Percentiles rank a stretch among this genome's conserved stretches.
Conservation (phyloP, 2,113 vertebrate species). For the Calyptomena viridis region DNA sequence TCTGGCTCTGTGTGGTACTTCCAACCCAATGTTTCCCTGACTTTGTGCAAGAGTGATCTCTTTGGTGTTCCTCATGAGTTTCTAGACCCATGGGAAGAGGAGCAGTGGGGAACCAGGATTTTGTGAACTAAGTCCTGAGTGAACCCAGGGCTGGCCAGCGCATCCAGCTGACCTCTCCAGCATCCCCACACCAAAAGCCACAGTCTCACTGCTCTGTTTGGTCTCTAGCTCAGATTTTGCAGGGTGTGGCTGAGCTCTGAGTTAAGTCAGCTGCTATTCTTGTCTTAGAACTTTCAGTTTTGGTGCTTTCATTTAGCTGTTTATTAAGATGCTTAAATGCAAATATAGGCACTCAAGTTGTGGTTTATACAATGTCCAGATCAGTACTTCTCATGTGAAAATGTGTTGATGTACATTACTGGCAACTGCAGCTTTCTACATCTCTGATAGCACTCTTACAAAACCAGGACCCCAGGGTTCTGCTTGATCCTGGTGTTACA, state of each 20-base stretch:
- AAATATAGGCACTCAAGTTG: background rate
- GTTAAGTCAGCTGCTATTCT: background rate
- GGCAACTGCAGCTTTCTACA: background rate
- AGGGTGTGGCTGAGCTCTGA: background rate
- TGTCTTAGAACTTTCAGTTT: background rate
- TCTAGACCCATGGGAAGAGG: background rate
- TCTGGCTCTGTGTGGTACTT: background rate
- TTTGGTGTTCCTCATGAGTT: background rate
- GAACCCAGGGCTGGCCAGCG: background rate
- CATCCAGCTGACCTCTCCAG: background rate
- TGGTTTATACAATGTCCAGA: background rate
- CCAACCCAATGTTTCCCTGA: fast-evolving
- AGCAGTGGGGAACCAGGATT: background rate
- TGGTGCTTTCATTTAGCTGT: background rate
- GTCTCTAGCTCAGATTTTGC: background rate
- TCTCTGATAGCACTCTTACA: background rate
- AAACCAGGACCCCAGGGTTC: background rate
- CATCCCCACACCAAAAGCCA: background rate
- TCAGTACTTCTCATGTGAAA: background rate
- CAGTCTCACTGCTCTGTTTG: background rate
- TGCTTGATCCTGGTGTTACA: background rate
- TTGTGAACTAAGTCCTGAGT: background rate
- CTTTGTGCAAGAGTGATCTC: background rate
- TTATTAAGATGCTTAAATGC: background rate
- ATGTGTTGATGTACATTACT: background rate